Evolutionary conservation across 2,113 vertebrate genomes (phyloP).

Genomic region (Rhadina sibilatrix): DNA sequence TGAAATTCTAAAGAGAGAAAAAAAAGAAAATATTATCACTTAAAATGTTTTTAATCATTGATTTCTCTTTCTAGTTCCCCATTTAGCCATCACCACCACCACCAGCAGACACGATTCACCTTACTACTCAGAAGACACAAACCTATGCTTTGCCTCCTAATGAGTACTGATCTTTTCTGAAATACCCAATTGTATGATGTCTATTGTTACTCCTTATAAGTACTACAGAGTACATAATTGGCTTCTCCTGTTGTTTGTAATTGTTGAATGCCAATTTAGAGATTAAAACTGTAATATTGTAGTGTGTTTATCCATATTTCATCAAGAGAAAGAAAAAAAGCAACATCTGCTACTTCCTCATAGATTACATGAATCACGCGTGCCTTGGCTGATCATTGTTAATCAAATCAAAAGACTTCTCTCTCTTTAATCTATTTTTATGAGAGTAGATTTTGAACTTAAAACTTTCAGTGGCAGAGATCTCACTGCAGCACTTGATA

Average conservation of each 20-base stretch:
- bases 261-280: neutral
- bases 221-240: neutral
- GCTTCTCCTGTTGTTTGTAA: neutral
- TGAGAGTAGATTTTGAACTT: neutral
- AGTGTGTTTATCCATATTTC: neutral
- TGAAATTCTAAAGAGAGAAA: constrained; percentile 72
- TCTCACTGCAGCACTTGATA: neutral
- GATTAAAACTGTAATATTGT: neutral
- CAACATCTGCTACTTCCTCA: neutral
- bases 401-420: neutral
- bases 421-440: neutral
- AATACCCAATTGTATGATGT: neutral
- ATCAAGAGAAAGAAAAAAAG: neutral
- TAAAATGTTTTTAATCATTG: neutral
- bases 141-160: neutral
- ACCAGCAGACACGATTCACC: neutral
- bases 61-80: neutral
- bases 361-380: neutral
- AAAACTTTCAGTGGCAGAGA: neutral
- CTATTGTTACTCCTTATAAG: neutral
- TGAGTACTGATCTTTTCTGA: neutral
- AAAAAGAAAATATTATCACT: neutral
- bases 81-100: neutral
- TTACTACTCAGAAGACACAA: neutral
- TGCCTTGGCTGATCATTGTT: neutral